Conservation (phyloP, 2,888 invertebrate genomes). For the Chymomyza procnemis region DNA sequence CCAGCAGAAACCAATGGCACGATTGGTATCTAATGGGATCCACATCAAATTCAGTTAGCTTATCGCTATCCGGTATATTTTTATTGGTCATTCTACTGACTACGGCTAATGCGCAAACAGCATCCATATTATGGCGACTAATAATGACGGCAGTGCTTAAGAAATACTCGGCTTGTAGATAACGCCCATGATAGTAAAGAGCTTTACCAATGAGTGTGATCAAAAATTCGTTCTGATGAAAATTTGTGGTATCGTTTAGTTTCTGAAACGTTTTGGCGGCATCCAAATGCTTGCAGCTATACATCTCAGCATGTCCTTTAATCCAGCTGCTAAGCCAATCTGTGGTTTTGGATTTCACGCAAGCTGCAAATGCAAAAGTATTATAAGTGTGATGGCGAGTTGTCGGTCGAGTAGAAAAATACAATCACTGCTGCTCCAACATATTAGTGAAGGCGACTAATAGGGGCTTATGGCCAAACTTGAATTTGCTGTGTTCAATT, state of each 20-base stretch:
- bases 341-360: too few relatives aligned
- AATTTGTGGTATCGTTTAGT: conserved; percentile 82
- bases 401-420: too few relatives aligned
- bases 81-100: conserved; percentile 81
- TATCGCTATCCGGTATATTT: conserved; percentile 82
- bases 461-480: too few relatives aligned
- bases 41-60: too few relatives aligned
- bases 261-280: conserved; percentile 84
- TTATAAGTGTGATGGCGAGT: too few relatives aligned
- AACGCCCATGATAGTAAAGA: conserved; percentile 85
- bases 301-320: conserved; percentile 83
- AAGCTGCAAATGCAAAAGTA: too few relatives aligned
- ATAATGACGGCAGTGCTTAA: conserved; percentile 78
- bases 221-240: conserved; percentile 84
- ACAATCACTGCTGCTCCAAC: too few relatives aligned
- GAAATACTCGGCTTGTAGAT: conserved; percentile 81
- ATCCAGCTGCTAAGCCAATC: conserved; percentile 84
- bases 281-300: conserved; percentile 83
- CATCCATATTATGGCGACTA: conserved; percentile 81
- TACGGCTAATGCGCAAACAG: conserved; percentile 84
- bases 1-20: conserved; percentile 88
- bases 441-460: too few relatives aligned
- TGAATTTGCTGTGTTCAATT: too few relatives aligned
- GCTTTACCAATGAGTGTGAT: conserved; percentile 86
- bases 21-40: too few relatives aligned